phyloP scores from a whole-genome alignment of 1,140 invertebrate genomes.

The Cyclina sinensis region DNA sequence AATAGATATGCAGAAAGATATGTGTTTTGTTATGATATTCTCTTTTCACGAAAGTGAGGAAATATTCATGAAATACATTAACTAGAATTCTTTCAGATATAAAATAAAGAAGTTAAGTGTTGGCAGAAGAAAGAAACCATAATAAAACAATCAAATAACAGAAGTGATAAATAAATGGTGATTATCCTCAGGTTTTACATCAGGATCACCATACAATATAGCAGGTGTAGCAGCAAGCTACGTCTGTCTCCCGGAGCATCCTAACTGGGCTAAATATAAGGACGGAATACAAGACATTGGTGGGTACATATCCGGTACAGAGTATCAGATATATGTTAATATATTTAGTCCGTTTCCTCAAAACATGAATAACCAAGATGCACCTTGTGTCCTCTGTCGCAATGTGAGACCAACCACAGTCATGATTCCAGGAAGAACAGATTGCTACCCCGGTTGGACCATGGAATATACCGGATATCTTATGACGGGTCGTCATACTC shows the following conservation, averaged over 20 bases:
- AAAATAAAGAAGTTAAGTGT: no score
- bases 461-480: slow-evolving; percentile 52
- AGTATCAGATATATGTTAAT: not conserved
- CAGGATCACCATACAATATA: slow-evolving; percentile 13
- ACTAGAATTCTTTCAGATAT: no score
- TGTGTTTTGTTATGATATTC: no score
- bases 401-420: slow-evolving; percentile 8
- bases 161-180: not conserved
- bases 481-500: not conserved
- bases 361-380: slow-evolving; percentile 34
- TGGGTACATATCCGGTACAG: slow-evolving; percentile 42
- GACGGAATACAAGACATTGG: not conserved
- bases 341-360: not conserved
- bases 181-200: slow-evolving; percentile 34
- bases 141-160: not conserved
- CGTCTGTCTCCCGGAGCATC: slow-evolving; percentile 35
- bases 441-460: slow-evolving; percentile 52
- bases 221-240: slow-evolving; percentile 28
- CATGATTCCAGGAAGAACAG: slow-evolving; percentile 36
- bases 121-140: no score
- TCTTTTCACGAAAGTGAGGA: no score
- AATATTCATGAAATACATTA: no score
- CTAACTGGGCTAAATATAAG: slow-evolving; percentile 26
- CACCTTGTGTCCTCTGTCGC: slow-evolving; percentile 36
- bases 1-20: no score